Base-by-base conservation (phyloP, 2,113 vertebrate genomes). In the Crotalus helleri region DNA sequence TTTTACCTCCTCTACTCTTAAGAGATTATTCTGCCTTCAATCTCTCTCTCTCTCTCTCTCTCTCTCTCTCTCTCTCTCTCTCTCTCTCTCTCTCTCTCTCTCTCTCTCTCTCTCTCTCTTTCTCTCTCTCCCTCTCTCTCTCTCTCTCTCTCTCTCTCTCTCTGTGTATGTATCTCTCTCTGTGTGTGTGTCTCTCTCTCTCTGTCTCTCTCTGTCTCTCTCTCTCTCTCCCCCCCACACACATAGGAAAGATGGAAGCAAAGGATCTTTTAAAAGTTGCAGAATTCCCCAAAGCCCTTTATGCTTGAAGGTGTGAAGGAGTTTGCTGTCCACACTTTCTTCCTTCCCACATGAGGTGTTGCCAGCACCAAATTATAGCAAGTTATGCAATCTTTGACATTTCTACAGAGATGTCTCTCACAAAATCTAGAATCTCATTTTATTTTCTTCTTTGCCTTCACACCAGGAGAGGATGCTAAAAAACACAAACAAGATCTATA, bases 231-330 rank as follows among this genome's bases (percentile, higher is more conserved):
- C 55, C 19, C 55, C 19, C 1, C 26, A 12, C 59, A 64, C 26
- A 64, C 26, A 2, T 88, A 26, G 5, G 21, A 87, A 87, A 51
- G 10, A 13, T 51, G 86, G 39, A 93, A 92, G 51, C 3, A 92
- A 92, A 94, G 92, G 46, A 15, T 57, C 91, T 5, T 57, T 81
- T 91, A 94, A 88, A 11, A 53, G 33, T 81, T 7, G 39, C 7
- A 46, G 33, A 86, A 61, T 69, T 69, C 51, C 74, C 57, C 29
- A 59, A 89, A 61, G 93, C 95, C 15, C 1, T 69, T 2, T 92
- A 55, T 94, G 91, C 87, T 49, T 39, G 5, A 93, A 94, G 93
- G 92, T 92, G 39, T 3, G 12, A 92, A 69, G 93, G 93, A 10
- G n/a, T 12, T 93, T 6, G 9, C 3, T 87, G 39, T 85, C 69